These are phyloP conservation scores for Limnothrissa miodon DNA, from an alignment of 2,113 vertebrate species.

Conservation along the genomic window DNA sequence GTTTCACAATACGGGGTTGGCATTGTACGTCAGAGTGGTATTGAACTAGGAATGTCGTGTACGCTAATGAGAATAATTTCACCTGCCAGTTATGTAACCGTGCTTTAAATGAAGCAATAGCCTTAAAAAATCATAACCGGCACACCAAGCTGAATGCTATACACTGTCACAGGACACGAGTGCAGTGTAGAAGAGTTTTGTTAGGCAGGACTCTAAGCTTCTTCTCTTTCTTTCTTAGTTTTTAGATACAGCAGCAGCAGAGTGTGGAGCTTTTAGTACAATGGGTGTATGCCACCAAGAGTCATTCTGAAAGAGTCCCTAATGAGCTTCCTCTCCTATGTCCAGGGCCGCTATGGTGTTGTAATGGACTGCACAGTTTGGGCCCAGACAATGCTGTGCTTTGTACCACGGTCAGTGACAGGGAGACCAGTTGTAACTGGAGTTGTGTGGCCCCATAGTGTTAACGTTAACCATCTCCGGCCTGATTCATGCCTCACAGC, in stretches of 20 bases:
- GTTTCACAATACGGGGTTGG: background rate
- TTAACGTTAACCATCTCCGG: conserved; percentile 1
- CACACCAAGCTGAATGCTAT: background rate
- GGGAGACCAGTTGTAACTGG: conserved; percentile 10
- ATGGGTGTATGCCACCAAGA: background rate
- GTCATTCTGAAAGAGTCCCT: conserved; percentile 2
- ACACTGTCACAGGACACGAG: background rate
- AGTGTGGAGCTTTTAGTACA: background rate
- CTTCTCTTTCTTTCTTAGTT: background rate
- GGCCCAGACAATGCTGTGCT: conserved; percentile 20
- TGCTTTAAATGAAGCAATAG: background rate
- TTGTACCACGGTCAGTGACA: conserved; percentile 24
- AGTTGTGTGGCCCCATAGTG: background rate
- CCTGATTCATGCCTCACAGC: background rate
- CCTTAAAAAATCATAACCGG: background rate
- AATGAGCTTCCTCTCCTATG: conserved; percentile 3
- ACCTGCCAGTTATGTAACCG: background rate
- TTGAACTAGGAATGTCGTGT: background rate
- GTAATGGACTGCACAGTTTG: conserved; percentile 21
- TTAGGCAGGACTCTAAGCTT: background rate
- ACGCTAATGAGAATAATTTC: background rate
- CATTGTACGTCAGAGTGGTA: background rate
- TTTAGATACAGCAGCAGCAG: background rate
- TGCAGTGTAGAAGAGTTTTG: background rate
- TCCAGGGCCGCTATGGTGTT: background rate